Percentiles rank a stretch among this genome's conserved stretches.
phyloP scores from a whole-genome alignment of 2,113 vertebrate genomes.

The Plecotus auritus region DNA sequence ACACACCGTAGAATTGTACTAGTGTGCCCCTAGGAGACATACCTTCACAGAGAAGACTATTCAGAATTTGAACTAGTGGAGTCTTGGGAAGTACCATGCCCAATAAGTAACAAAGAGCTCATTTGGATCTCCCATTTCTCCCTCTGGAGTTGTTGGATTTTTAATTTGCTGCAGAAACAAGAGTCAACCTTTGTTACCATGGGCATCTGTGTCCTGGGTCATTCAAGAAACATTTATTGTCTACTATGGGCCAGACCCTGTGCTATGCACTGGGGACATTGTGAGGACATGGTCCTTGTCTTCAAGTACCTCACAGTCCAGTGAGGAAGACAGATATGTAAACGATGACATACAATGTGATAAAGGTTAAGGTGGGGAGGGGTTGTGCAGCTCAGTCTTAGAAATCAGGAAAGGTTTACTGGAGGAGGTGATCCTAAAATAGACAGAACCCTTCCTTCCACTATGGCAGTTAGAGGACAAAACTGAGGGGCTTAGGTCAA shows the following conservation, averaged over 20 bases:
- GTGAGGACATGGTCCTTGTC: neutral
- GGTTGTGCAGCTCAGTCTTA: neutral
- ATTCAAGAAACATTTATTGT: conserved; percentile 6
- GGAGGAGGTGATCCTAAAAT: neutral
- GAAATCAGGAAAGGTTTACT: neutral
- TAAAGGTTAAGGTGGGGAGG: neutral
- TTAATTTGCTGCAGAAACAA: neutral
- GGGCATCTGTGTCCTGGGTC: neutral
- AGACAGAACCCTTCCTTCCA: neutral
- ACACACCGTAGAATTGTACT: neutral
- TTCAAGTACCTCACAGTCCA: neutral
- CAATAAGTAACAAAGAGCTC: neutral
- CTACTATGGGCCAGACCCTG: neutral
- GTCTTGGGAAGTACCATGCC: neutral
- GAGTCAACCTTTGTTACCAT: neutral
- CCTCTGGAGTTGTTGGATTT: neutral
- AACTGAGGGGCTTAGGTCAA: neutral
- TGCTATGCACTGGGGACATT: neutral
- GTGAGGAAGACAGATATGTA: neutral
- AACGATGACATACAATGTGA: neutral
- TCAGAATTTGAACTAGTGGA: neutral
- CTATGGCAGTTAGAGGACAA: neutral
- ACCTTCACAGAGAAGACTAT: neutral
- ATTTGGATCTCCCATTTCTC: neutral
- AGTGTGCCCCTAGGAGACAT: neutral